These are phyloP conservation scores for Eremobia ochroleuca DNA, from an alignment of 2,888 invertebrate species.

Conservation along the genomic window DNA sequence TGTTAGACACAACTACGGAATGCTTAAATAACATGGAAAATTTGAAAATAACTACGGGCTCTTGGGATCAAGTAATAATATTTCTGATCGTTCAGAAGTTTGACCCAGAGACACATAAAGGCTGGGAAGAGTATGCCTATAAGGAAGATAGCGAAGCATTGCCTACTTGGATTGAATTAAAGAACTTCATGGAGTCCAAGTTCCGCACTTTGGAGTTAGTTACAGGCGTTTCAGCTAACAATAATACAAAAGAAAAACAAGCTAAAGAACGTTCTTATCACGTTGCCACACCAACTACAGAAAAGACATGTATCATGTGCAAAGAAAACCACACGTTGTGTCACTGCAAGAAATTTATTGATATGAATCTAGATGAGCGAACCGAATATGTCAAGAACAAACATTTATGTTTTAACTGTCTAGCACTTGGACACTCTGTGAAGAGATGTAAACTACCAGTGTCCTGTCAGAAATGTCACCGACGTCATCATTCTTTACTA, in stretches of 20 bases:
- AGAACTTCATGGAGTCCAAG: neutral
- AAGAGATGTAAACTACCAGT: neutral
- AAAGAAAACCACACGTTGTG: slow-evolving; percentile 1
- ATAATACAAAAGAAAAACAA: slow-evolving; percentile 1
- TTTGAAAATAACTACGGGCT: neutral
- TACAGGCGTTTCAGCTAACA: neutral
- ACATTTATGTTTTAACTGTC: slow-evolving; percentile 3
- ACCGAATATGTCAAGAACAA: neutral
- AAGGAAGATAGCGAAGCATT: neutral
- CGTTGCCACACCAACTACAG: neutral
- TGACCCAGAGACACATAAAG: neutral
- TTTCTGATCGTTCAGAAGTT: neutral
- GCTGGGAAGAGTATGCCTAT: neutral
- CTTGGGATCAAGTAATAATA: neutral
- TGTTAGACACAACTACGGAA: neutral
- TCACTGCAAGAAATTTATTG: neutral
- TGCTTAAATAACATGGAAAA: neutral
- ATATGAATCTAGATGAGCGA: neutral
- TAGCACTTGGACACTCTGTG: neutral
- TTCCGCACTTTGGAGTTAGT: neutral
- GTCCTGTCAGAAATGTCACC: neutral
- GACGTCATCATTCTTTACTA: neutral
- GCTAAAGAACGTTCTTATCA: neutral
- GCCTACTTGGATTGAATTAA: neutral
- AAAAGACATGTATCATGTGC: neutral